Conservation (phyloP, 2,113 vertebrate genomes). For the Melospiza melodia region DNA sequence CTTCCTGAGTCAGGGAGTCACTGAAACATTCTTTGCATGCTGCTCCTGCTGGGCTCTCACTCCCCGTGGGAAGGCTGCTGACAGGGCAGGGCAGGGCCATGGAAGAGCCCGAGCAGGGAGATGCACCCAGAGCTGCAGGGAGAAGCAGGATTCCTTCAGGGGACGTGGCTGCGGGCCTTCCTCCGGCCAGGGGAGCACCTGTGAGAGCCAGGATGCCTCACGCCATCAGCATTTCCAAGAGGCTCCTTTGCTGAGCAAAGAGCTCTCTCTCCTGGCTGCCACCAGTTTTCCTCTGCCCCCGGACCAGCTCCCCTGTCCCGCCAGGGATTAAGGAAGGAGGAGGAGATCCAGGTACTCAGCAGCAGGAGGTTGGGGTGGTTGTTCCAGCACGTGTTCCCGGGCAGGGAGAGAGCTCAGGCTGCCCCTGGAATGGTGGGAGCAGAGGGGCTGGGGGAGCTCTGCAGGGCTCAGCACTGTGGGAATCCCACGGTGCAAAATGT, state of each 20-base stretch:
- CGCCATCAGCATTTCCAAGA: neutral
- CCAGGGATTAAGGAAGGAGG: neutral
- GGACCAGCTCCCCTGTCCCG: neutral
- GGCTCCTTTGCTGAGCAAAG: conserved; percentile 30
- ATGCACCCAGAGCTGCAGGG: neutral
- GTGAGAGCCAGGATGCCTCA: neutral
- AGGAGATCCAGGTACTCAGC: neutral
- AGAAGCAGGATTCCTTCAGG: neutral
- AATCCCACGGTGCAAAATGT: neutral
- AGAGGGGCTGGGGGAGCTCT: neutral
- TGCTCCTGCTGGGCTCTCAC: neutral
- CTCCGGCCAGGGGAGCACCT: neutral
- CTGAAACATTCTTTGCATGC: neutral
- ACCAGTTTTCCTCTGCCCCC: neutral
- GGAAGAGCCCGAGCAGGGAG: neutral
- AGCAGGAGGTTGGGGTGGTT: neutral
- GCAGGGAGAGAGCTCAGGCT: neutral
- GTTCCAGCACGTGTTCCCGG: fast-evolving
- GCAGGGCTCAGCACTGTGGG: neutral
- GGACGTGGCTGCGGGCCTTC: neutral
- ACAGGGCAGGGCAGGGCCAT: neutral
- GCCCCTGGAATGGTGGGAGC: neutral
- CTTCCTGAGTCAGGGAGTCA: neutral
- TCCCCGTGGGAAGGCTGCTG: fast-evolving
- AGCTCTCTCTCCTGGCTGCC: conserved; percentile 64